phyloP scores from a whole-genome alignment of 2,888 invertebrate species.

The Taphrorychus bicolor region DNA sequence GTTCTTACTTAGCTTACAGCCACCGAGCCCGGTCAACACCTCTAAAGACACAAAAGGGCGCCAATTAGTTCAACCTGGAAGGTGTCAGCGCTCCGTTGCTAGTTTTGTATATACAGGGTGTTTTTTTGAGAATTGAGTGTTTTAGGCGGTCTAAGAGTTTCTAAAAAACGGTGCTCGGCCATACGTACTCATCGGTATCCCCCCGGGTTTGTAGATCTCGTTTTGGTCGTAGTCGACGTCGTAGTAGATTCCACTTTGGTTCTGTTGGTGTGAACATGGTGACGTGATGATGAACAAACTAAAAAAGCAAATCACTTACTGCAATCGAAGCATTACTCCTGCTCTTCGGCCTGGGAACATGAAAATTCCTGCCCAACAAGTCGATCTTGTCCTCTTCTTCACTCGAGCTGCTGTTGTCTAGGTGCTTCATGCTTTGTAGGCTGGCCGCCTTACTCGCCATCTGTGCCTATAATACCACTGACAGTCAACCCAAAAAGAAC shows the following conservation, averaged over 20 bases:
- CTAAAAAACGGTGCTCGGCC: constrained; percentile 73
- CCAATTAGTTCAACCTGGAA: constrained; percentile 9
- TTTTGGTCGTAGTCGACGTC: constrained; percentile 85
- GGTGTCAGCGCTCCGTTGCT: neutral
- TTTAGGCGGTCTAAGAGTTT: constrained; percentile 50
- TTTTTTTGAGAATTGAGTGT: neutral
- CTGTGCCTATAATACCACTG: constrained; percentile 23
- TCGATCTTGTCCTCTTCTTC: constrained; percentile 79
- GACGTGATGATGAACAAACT: neutral
- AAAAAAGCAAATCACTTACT: constrained; percentile 57
- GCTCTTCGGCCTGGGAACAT: constrained; percentile 84
- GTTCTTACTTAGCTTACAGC: constrained; percentile 24
- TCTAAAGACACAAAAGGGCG: constrained; percentile 22
- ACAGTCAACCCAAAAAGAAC: neutral
- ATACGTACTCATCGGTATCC: constrained; percentile 84
- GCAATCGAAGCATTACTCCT: constrained; percentile 72
- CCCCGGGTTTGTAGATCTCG: constrained; percentile 67
- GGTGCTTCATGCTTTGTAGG: constrained; percentile 57
- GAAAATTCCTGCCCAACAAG: constrained; percentile 73
- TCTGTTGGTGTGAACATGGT: constrained; percentile 64
- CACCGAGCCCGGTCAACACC: constrained; percentile 30
- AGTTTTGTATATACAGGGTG: constrained; percentile 7
- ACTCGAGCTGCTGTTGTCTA: constrained; percentile 63
- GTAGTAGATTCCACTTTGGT: constrained; percentile 89
- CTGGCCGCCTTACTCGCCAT: constrained; percentile 53